Evolutionary conservation across 2,797 vertebrate genomes (phyloP).

Genomic region (Sternarchorhynchus goeldii): DNA sequence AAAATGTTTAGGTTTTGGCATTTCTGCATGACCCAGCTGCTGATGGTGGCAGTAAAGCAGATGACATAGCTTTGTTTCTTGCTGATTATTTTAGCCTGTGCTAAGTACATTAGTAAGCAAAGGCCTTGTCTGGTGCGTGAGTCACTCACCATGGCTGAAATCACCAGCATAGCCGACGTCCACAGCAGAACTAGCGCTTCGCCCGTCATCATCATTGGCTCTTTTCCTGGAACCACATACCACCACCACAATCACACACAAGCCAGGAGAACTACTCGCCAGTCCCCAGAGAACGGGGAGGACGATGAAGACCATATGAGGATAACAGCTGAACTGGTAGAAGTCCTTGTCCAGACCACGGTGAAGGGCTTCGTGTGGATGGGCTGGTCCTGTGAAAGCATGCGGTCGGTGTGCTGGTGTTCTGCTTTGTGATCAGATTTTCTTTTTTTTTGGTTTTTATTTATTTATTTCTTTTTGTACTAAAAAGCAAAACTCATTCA

Average conservation of each 20-base stretch:
- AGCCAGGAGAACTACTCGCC: background rate
- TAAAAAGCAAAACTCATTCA: background rate
- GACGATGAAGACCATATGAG: conserved; percentile 28
- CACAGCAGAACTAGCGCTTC: conserved; percentile 28
- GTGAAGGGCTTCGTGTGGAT: conserved; percentile 49
- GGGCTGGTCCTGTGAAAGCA: conserved; percentile 30
- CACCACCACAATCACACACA: conserved; percentile 2
- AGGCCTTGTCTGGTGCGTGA: background rate
- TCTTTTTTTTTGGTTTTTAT: no score
- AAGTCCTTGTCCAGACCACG: conserved; percentile 38
- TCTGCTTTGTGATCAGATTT: no score
- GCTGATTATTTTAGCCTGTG: background rate
- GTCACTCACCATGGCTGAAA: conserved; percentile 36
- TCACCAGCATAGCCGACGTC: conserved; percentile 15
- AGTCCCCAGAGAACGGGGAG: background rate
- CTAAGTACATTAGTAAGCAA: background rate
- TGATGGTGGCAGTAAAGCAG: no score
- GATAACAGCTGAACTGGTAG: conserved; percentile 42
- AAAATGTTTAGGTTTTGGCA: no score
- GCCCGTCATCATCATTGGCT: conserved; percentile 37
- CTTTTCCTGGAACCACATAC: conserved; percentile 42
- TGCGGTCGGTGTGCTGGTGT: conserved; percentile 3
- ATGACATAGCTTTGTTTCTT: no score
- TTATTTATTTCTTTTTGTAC: background rate
- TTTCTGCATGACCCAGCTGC: no score